These are phyloP conservation scores for Cancer borealis DNA, from an alignment of 2,888 invertebrate genomes.

Conservation along the genomic window DNA sequence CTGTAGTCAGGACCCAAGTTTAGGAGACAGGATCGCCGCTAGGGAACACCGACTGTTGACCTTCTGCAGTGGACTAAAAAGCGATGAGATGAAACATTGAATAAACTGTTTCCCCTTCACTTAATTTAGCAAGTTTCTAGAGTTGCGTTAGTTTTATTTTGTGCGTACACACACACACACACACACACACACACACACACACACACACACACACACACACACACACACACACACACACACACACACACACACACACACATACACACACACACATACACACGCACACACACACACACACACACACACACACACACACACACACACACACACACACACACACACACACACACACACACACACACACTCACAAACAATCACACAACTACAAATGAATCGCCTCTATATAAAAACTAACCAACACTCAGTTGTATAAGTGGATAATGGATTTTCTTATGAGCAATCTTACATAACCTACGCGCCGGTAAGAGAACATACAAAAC, in stretches of 20 bases:
- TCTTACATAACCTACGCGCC: neutral
- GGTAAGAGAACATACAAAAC: neutral
- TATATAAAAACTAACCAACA: neutral
- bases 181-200: constrained; percentile 32
- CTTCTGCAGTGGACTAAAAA: neutral
- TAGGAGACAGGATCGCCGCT: constrained; percentile 7
- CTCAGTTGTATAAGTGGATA: neutral
- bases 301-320: no score
- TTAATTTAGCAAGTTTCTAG: neutral
- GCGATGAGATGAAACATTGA: neutral
- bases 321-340: no score
- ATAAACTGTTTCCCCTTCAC: neutral
- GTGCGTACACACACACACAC: neutral
- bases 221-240: neutral
- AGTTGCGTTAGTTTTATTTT: neutral
- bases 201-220: constrained; percentile 32
- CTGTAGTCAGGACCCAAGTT: neutral
- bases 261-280: no score
- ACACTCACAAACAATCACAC: neutral
- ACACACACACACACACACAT: neutral
- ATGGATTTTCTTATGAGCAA: neutral
- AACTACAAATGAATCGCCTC: neutral
- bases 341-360: neutral
- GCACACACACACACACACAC: no score
- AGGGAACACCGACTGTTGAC: neutral